Base-by-base conservation (phyloP, 1,140 invertebrate genomes). In the Paramacrobiotus metropolitanus region DNA sequence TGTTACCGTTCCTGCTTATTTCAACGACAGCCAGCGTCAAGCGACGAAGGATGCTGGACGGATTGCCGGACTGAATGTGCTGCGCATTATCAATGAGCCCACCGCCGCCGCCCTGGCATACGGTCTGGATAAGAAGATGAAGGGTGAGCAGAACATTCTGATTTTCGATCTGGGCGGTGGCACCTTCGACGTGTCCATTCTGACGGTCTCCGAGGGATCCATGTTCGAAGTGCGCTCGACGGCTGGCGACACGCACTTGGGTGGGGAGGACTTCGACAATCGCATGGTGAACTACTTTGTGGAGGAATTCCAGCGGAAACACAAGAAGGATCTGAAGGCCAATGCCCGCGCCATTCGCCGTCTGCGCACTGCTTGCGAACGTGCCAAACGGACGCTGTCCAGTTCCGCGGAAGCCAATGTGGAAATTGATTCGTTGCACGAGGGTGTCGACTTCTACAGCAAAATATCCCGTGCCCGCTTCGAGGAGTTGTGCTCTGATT, bases 151-250 rank as follows among this genome's bases (percentile, higher is more conserved):
- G 81, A 2, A 68, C 45, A 64, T 68, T 9, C 67, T 68, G 31
- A 67, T 68, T 45, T 68, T 69, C 64, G 67, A 68, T 60, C 44
- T 20, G 48, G 77, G 77, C 55, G 77, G 77, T 65, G 77, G 77
- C 31, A 79, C 77, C 29, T 79, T 79, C 67, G 87, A 92, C 73
- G 87, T 91, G 0, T 91, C 87, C 21, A 81, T 91, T 45, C 71
- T 92, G 1, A 80, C 82, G 59, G 89, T 92, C 70, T 83, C 84
- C 63, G 85, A 89, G 71, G 87, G 87, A 2, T 61, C 64, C 21
- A 65, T 75, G 31, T 75, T 83, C 67, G 74, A 82, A 64, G 82
- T 83, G 60, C 82, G 83, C 67, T 82, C 83, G 65, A 82, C 83
- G 68, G 81, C 82, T 63, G 83, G 82, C 2, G 82, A 83, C 44